Evolutionary conservation across 2,888 invertebrate genomes (phyloP), one percentile per base, ranked within the genome.

Genomic region (Tachina fera): DNA sequence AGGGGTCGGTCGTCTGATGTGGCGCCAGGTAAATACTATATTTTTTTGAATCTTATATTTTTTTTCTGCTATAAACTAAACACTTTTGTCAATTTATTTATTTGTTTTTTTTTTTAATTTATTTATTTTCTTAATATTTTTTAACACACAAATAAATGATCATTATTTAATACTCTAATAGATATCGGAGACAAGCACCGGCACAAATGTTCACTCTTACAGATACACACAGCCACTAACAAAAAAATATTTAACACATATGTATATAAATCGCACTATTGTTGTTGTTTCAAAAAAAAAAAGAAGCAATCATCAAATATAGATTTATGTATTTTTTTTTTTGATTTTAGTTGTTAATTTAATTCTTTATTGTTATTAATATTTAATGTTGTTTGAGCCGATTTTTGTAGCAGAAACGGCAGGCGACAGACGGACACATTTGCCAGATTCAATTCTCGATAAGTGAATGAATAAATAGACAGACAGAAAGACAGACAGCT

Each of bases 151-250:
- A 65, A 77, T 49, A 41, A 63, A 67, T 72, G 58, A 70, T 76
- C 76, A 83, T 83, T 71, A 77, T 83, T 83, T 71, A 77, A 77
- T 68, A 72, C 71, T 67, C 58, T 83, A 60, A 78, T 72, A 78
- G 67, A 67, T 68, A 75, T 81, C 19, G 61, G 60, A 81, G 75
- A 81, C 75, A 81, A 53, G 47, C 81, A 75, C 68, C 68, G 75
- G 61, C 81, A 63, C 81, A 53, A 75, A 75, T 79, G 53, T 53
- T 14, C 53, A 79, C 45, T 56, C 61, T 45, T n/a, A 45, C 45
- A 61, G 14, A 74, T 49, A 45, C 47, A 72, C 53, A 31, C 65
- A 19, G 43, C 60, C 39, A 47, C 68, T 53, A 61, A 74, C 61
- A 72, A 68, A 74, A 31, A 31, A 61, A 68, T 63, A 22, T 65